These are phyloP conservation scores for Benthosema pterotum DNA, from an alignment of 2,797 vertebrate species.

Conservation along the genomic window DNA sequence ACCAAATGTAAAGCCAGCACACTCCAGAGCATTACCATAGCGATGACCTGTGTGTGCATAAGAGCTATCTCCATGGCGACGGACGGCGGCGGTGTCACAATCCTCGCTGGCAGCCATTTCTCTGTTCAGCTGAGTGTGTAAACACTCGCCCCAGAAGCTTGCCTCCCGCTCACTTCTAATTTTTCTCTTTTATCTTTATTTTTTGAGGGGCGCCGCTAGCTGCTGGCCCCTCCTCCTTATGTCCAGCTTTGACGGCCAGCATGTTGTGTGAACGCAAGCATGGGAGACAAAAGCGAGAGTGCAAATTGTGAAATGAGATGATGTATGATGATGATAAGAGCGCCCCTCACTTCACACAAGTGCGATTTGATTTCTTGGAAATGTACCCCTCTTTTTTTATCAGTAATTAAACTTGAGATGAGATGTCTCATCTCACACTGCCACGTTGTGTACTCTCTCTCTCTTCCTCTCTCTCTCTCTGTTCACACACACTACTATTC, in stretches of 20 bases:
- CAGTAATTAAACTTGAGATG: too few relatives aligned
- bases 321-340: too few relatives aligned
- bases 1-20: slow-evolving; percentile 19
- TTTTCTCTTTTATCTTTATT: slow-evolving; percentile 9
- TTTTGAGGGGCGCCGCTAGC: not conserved
- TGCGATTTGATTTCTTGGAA: too few relatives aligned
- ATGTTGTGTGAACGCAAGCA: too few relatives aligned
- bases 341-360: too few relatives aligned
- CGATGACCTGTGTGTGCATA: slow-evolving; percentile 18
- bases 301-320: too few relatives aligned
- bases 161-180: not conserved
- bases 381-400: too few relatives aligned
- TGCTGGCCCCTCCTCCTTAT: too few relatives aligned
- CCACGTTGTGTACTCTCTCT: slow-evolving; percentile 1
- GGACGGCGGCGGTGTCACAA: slow-evolving; percentile 46
- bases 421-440: not conserved
- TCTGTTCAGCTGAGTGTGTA: slow-evolving; percentile 26
- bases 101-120: slow-evolving; percentile 14
- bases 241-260: too few relatives aligned
- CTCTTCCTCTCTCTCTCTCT: slow-evolving; percentile 11
- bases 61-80: slow-evolving; percentile 46
- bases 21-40: slow-evolving; percentile 27
- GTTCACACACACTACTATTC: slow-evolving; percentile 29
- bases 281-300: too few relatives aligned
- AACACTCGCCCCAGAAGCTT: slow-evolving; percentile 1